These are phyloP conservation scores for Catalaphyllia jardinei DNA, from an alignment of 64 coral and sea anemone species.

Conservation along the genomic window DNA sequence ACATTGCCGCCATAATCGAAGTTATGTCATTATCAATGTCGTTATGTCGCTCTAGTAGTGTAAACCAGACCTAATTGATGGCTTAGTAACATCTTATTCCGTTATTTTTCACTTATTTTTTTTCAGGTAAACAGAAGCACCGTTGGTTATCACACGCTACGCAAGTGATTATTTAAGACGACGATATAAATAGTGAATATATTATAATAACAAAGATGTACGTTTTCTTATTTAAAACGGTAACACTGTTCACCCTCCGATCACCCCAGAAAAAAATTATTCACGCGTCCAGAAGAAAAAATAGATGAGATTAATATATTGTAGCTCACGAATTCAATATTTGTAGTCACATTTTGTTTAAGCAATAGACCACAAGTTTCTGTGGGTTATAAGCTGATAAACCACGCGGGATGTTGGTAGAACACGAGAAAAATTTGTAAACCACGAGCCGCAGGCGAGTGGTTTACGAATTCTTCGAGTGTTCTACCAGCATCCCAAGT, in stretches of 20 bases:
- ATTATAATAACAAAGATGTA: conserved; percentile 5
- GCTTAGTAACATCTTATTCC: background rate
- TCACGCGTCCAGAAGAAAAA: background rate
- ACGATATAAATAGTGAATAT: conserved; percentile 22
- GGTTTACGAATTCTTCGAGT: too few relatives aligned
- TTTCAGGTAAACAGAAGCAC: background rate
- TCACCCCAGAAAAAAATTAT: background rate
- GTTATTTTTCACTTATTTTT: background rate
- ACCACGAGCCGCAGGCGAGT: too few relatives aligned
- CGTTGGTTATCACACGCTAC: background rate
- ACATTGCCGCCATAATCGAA: too few relatives aligned
- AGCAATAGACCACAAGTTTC: too few relatives aligned
- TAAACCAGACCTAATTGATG: background rate
- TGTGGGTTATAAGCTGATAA: too few relatives aligned
- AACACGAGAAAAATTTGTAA: too few relatives aligned
- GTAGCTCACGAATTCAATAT: background rate
- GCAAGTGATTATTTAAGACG: background rate
- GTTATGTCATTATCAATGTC: too few relatives aligned
- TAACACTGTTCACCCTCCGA: background rate
- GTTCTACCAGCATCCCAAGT: too few relatives aligned
- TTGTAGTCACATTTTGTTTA: background rate
- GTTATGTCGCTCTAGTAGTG: too few relatives aligned
- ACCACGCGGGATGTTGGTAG: too few relatives aligned
- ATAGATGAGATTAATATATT: conserved; percentile 15
- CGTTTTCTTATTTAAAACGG: background rate